Conservation (phyloP, 1,140 invertebrate species). For the Philaenus spumarius region DNA sequence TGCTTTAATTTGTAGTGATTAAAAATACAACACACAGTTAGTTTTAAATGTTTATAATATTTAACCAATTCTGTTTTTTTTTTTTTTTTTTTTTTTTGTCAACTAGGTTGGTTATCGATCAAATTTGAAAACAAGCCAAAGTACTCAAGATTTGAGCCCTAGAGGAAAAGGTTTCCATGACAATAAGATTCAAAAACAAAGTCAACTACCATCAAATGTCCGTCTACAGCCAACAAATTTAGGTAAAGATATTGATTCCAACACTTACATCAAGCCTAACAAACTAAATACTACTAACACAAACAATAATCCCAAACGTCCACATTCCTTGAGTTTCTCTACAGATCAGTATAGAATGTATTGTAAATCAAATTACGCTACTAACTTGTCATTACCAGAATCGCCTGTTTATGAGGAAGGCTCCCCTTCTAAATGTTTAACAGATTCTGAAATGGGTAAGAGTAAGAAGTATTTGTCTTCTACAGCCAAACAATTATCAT, state of each 20-base stretch:
- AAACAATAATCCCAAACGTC: conserved; percentile 14
- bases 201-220: conserved; percentile 41
- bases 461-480: conserved; percentile 16
- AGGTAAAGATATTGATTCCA: conserved; percentile 40
- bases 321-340: conserved; percentile 8
- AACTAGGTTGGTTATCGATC: conserved; percentile 63
- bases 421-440: conserved; percentile 22
- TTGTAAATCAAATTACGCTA: conserved; percentile 1
- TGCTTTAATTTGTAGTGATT: too few relatives aligned
- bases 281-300: conserved; percentile 32
- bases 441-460: conserved; percentile 17
- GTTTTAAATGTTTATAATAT: too few relatives aligned
- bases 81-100: conserved; percentile 25
- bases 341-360: background rate
- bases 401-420: conserved; percentile 42
- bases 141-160: conserved; percentile 65
- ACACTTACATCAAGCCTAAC: conserved; percentile 38
- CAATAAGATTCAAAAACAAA: conserved; percentile 28
- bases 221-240: conserved; percentile 38
- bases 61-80: background rate
- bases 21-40: too few relatives aligned
- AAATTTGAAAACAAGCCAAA: conserved; percentile 73
- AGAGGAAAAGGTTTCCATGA: conserved; percentile 37
- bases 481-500: conserved; percentile 26
- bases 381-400: conserved; percentile 38